Percentiles rank a stretch among this genome's conserved stretches.
Conservation (phyloP, 2,797 vertebrate species). For the Eleutherodactylus coqui region DNA sequence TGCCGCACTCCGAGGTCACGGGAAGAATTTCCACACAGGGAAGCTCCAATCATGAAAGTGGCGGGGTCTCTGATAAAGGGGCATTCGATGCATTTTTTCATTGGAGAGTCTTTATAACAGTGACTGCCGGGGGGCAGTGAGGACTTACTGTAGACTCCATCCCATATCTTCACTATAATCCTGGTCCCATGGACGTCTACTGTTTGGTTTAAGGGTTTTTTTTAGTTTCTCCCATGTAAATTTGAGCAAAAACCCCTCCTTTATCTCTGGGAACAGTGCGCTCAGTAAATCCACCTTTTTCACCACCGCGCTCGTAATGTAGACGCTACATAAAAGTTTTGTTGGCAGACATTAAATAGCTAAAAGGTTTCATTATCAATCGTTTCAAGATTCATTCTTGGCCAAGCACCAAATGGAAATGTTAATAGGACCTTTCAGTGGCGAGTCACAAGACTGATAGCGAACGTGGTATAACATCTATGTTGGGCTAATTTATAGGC, state of each 20-base stretch:
- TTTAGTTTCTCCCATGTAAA: not conserved
- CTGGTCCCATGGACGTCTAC: not conserved
- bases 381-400: constrained; percentile 57
- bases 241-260: not conserved
- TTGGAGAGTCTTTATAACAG: too few relatives aligned
- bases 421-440: constrained; percentile 62
- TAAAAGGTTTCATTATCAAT: constrained; percentile 65
- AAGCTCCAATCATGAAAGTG: too few relatives aligned
- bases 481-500: constrained; percentile 53
- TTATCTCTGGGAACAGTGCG: constrained; percentile 17
- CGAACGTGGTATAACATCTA: constrained; percentile 57
- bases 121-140: not conserved
- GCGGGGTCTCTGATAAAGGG: too few relatives aligned
- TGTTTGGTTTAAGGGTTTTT: not conserved
- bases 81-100: too few relatives aligned
- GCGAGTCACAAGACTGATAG: constrained; percentile 58
- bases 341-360: constrained; percentile 60
- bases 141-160: not conserved
- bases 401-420: constrained; percentile 56
- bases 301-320: constrained; percentile 43
- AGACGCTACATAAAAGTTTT: constrained; percentile 59
- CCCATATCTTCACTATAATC: not conserved
- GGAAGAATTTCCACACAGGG: too few relatives aligned
- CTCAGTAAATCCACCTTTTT: constrained; percentile 46
- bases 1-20: too few relatives aligned